Conservation (phyloP, 1,140 invertebrate genomes). For the Drosophila punjabiensis region DNA sequence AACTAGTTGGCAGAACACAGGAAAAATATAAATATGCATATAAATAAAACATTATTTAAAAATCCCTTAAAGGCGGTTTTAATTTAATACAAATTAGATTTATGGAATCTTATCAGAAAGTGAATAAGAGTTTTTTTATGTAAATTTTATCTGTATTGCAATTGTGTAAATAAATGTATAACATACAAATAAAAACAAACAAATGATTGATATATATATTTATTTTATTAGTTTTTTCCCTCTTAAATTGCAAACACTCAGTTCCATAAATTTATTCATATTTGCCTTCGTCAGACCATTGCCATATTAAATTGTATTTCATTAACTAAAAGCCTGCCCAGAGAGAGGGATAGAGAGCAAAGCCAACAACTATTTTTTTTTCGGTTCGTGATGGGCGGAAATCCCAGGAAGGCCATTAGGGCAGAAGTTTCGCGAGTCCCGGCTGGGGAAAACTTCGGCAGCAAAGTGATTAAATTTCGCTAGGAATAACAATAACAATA, state of each 20-base stretch:
- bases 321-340: slow-evolving; percentile 73
- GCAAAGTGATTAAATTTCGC: slow-evolving; percentile 78
- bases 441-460: slow-evolving; percentile 33
- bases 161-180: too few relatives aligned
- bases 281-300: slow-evolving; percentile 26
- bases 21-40: background rate
- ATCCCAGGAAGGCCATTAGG: slow-evolving; percentile 72
- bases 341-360: slow-evolving; percentile 20
- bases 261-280: slow-evolving; percentile 30
- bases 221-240: slow-evolving; percentile 1
- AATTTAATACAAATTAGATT: background rate
- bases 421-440: slow-evolving; percentile 55
- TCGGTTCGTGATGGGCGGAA: slow-evolving; percentile 46
- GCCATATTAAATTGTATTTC: slow-evolving; percentile 73
- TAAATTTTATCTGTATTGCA: too few relatives aligned
- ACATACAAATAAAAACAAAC: too few relatives aligned
- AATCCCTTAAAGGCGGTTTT: background rate
- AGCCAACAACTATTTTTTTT: slow-evolving; percentile 25
- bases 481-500: slow-evolving; percentile 61
- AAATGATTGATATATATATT: too few relatives aligned
- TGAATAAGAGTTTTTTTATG: background rate
- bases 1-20: too few relatives aligned
- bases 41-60: background rate
- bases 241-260: background rate
- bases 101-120: background rate